Evolutionary conservation across 2,797 vertebrate species (phyloP), one percentile per base, ranked within the genome.

Genomic region (Hafferia zeledoni): DNA sequence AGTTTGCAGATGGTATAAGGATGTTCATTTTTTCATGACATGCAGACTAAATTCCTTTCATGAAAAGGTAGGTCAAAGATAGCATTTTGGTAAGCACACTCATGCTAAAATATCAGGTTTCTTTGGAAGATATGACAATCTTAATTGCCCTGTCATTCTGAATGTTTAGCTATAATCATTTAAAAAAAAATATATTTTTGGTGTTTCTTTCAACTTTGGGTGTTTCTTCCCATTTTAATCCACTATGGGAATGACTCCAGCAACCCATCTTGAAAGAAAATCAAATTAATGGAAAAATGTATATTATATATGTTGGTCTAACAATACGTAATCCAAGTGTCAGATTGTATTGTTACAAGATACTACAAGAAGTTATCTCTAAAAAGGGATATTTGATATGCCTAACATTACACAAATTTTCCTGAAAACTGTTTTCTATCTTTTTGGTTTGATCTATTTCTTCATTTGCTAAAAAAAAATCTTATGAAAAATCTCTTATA

Each of bases 1-100:
- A 14, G 23, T 88, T 92, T 97, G 68, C 87, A 93, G 88, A 94
- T 94, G 86, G 75, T 75, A 52, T 56, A 86, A 71, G 17, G 19
- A 43, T 28, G 37, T 60, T 63, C 37, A 64, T 94, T 96, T 97
- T 97, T 96, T 95, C 19, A 92, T 91, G 89, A 83, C 65, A 87
- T 81, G 91, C 83, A 74, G 92, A 91, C 88, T 92, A 67, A 97
- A 93, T 95, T 97, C 59, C 70, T 96, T 97, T 97, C 60, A 94
- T 80, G 65, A 94, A 90, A 94, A 95, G 13, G 67, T 95, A 93
- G 79, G 72, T 93, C 95, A 94, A 71, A 96, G 27, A 55, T 82
- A 84, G 52, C 63, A 77, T 91, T 83, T 78, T 87, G 63, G 70
- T 76, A 86, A 83, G 78, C 15, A 57, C 53, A 89, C 7, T 96